Evolutionary conservation across 37 sponge, comb jelly and placozoan species (phyloP), one percentile per base, ranked within the genome.

Genomic region (Eunapius fragilis): DNA sequence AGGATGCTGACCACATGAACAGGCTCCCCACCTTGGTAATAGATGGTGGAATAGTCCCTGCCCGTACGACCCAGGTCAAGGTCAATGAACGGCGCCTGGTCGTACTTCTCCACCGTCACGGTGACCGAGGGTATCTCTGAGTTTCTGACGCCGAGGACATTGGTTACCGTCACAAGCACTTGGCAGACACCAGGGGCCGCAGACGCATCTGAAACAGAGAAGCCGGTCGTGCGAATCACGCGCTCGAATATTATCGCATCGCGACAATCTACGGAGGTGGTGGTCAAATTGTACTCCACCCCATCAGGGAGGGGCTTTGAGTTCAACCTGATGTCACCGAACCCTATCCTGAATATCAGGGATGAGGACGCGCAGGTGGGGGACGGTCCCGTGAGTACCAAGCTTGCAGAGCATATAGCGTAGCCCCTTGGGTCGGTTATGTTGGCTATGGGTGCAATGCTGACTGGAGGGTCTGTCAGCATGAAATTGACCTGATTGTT

Each of bases 1-100:
- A 85, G 84, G 19, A 90, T 88, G 82, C 94, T 94, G 25, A 86
- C 94, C 69, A 94, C 91, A 76, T 94, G 86, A 7, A 82, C 72
- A n/a, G 80, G 72, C 0, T 28, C 68, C 10, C 90, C 93, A 30
- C 80, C 88, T 31, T 92, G 92, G 33, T 81, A 75, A 75, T 90
- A 94, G 5, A 84, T 84, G 0, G 78, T 85, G 31, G 88, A 83
- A 70, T 76, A 94, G 75, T 87, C 84, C 23, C 85, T 75, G 37
- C 91, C 94, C 19, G 58, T 17, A 6, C 76, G 78, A 30, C 94
- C 94, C 35, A 87, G 71, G 69, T 94, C 94, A 33, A 87, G 79
- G 50, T 94, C 94, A 67, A 90, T 73, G 30, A 82, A 85, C 31
- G 94, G 94, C 70, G 91, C 86, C 2, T 82, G 69, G 31, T 94